Percentiles rank a stretch among this genome's conserved stretches.
These are phyloP conservation scores for Tipula vernalis DNA, from an alignment of 2,888 invertebrate species.

Conservation along the genomic window DNA sequence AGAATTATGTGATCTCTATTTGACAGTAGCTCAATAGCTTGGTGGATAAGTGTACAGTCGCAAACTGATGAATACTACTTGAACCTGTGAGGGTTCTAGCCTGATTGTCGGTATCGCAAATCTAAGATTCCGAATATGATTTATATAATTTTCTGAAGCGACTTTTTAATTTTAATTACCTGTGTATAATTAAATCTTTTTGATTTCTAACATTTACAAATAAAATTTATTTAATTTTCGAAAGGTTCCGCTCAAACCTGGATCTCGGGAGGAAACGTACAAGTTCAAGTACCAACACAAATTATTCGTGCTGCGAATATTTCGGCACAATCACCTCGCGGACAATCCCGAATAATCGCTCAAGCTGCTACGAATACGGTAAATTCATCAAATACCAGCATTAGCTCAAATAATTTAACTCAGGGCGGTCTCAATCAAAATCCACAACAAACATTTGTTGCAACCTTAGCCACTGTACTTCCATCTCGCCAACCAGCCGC, in stretches of 20 bases:
- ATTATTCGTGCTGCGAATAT: constrained; percentile 30
- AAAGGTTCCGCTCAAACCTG: constrained; percentile 28
- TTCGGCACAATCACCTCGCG: constrained; percentile 22
- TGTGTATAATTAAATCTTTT: not conserved
- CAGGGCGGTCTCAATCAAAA: constrained; percentile 9
- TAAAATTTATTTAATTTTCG: not conserved
- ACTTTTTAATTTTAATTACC: not conserved
- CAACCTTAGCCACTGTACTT: constrained; percentile 29
- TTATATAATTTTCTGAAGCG: not conserved
- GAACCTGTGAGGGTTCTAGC: not conserved
- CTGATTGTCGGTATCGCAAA: not conserved
- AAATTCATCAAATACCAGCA: not conserved
- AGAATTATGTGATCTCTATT: not conserved
- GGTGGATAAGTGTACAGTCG: not conserved
- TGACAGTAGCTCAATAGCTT: not conserved
- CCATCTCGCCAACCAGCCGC: constrained; percentile 29
- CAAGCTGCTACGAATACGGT: constrained; percentile 24
- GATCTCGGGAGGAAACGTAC: constrained; percentile 27
- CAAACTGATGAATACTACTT: not conserved
- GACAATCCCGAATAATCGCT: constrained; percentile 31
- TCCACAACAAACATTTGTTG: constrained; percentile 30
- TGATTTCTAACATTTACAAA: not conserved
- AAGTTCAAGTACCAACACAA: constrained; percentile 25
- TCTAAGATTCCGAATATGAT: not conserved
- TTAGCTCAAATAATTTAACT: not conserved